Conservation (phyloP, 2,797 vertebrate species). For the Ispidina lecontei region DNA sequence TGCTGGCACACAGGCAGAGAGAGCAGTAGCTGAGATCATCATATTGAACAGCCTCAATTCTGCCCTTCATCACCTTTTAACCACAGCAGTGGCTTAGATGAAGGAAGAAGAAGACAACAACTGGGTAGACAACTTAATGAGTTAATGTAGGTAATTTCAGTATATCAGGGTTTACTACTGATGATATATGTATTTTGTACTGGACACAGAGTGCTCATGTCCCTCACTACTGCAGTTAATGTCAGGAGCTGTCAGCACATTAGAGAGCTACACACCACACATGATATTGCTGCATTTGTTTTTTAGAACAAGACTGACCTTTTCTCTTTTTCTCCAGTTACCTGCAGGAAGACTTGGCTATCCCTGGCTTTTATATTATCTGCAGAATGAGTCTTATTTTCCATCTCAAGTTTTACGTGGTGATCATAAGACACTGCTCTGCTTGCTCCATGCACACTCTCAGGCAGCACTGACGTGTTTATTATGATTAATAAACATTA, state of each 20-base stretch:
- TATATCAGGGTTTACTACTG: background rate
- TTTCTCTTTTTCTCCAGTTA: background rate
- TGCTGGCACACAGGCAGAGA: background rate
- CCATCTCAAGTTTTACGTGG: background rate
- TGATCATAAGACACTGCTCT: background rate
- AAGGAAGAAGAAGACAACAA: background rate
- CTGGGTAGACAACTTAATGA: background rate
- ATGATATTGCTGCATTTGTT: background rate
- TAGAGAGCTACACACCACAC: background rate
- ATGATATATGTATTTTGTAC: background rate
- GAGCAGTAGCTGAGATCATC: background rate
- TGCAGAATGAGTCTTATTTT: background rate
- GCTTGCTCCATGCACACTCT: background rate
- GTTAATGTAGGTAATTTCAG: background rate
- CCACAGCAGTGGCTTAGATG: background rate
- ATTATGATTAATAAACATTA: constrained; percentile 47
- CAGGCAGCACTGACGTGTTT: background rate
- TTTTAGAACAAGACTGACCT: background rate
- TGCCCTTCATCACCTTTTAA: background rate
- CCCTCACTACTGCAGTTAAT: background rate
- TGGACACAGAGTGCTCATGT: background rate
- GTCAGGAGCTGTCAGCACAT: background rate
- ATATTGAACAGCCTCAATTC: background rate
- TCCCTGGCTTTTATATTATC: background rate
- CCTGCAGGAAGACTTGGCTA: background rate